Evolutionary conservation across 2,888 invertebrate genomes (phyloP).

Genomic region (Dryobota labecula): DNA sequence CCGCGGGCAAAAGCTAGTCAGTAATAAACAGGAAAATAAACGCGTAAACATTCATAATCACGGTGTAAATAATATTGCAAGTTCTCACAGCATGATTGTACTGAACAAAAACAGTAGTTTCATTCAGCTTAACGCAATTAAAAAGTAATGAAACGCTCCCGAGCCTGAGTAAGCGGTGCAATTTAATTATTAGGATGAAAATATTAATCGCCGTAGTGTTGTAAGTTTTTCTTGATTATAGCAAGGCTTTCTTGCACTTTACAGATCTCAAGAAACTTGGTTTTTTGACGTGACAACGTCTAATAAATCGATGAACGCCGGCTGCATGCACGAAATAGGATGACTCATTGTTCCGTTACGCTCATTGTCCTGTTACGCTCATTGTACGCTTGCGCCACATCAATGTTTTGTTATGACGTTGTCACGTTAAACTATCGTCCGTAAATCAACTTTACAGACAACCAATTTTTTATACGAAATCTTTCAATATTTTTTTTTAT

Average conservation of each 20-base stretch:
- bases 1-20: too few relatives aligned
- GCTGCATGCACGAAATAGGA: too few relatives aligned
- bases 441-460: too few relatives aligned
- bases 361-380: too few relatives aligned
- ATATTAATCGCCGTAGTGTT: conserved; percentile 5
- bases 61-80: conserved; percentile 6
- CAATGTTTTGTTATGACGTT: too few relatives aligned
- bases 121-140: conserved; percentile 47
- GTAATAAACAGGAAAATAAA: conserved; percentile 10
- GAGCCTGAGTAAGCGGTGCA: conserved; percentile 9
- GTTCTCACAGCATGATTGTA: conserved; percentile 4
- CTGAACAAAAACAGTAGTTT: conserved; percentile 41
- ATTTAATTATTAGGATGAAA: conserved; percentile 36
- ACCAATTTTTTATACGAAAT: not conserved
- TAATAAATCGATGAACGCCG: too few relatives aligned
- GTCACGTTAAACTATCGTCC: too few relatives aligned
- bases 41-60: conserved; percentile 12
- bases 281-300: too few relatives aligned
- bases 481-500: too few relatives aligned
- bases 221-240: not conserved
- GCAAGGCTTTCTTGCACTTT: not conserved
- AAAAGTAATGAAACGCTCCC: conserved; percentile 43
- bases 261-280: conserved; percentile 1
- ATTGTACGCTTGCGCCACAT: too few relatives aligned
- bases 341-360: too few relatives aligned